Evolutionary conservation across 2,888 invertebrate genomes (phyloP), one percentile per base, ranked within the genome.

Genomic region (Cistogaster globosa): DNA sequence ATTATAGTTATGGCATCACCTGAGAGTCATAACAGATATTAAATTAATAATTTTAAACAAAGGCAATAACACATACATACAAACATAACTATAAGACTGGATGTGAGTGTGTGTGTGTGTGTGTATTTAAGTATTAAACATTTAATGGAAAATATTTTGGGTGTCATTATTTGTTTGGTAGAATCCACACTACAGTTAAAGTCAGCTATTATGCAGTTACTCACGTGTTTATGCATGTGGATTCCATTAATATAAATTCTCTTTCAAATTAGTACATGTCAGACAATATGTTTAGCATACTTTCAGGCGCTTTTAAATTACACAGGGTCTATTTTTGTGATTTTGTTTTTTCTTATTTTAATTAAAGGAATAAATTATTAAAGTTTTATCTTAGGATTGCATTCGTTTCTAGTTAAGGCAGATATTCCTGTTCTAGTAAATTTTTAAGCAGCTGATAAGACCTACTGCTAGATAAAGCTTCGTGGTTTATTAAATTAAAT

Each of bases 11-110:
- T 51, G 57, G 48, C 68, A 75, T 68, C 74, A 63, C 69, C 68
- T 81, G 69, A 81, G 68, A 75, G 57, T 75, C 55, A 63, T 75
- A 75, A 75, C 55, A 48, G 32, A 60, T 42, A 80, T 80, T 80
- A 74, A 67, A 74, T 74, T 74, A 80, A 74, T 74, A 45, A 53
- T 72, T 67, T 53, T 60, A 57, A 71, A 55, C 45, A 32, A 78
- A 53, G 8, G 26, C 42, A 62, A 53, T 18, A 42, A n/a, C 22
- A 48, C 6, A 45, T 11, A 53, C n/a, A 16, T 22, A 48, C 36
- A 4, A 7, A 20, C 32, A 65, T 32, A 38, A 20, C 12, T 42
- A 38, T 18, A 1, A 60, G 32, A 32, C 18, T 48, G 26, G 5
- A 11, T 11, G 22, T 11, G 7, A n/a, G 42, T 2, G 9, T 14